Base-by-base conservation (phyloP, 2,888 invertebrate species). In the Noctua comes region DNA sequence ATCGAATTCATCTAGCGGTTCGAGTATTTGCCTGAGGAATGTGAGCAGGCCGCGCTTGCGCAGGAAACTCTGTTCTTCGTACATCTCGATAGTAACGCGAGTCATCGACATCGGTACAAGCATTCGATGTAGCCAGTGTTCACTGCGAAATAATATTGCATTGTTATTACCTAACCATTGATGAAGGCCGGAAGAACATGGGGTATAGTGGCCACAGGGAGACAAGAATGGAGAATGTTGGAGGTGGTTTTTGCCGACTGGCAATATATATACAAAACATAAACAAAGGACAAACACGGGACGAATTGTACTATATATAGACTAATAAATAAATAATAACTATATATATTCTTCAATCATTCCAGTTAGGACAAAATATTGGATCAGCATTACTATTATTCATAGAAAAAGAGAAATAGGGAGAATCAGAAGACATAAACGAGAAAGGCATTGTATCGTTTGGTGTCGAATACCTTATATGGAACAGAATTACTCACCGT, bases 41-140 rank as follows among this genome's bases (percentile, higher is more conserved):
- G 98, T 98, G 82, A 99, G 97, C 62, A 99, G 97, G 76, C 98
- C 98, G 75, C 98, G 97, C 91, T 99, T 98, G 77, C 99, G 97
- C 82, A 99, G 97, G 95, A 99, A 99, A 75, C 99, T 99, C 89
- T 98, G 98, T 92, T 99, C 99, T 93, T 99, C 99, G 93, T 99
- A 99, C 99, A 99, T 99, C 92, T 99, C 99, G 13, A 97, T 94
- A 0, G 99, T 99, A 10, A 99, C 98, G 83, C 99, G 98, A 31
- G 99, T 98, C 91, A 98, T 97, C 3, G 99, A 98, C 98, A 99
- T 98, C 70, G 99, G 98, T n/a, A 98, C 98, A 76, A 99, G 96
- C 98, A 99, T 98, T 77, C 98, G 98, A 92, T 99, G 99, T 74
- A 99, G 97, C 93, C 99, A 97, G 94, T 98, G 98, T 93, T 99